Evolutionary conservation across 2,888 invertebrate species (phyloP), one percentile per base, ranked within the genome.

Genomic region (Metellina segmentata): DNA sequence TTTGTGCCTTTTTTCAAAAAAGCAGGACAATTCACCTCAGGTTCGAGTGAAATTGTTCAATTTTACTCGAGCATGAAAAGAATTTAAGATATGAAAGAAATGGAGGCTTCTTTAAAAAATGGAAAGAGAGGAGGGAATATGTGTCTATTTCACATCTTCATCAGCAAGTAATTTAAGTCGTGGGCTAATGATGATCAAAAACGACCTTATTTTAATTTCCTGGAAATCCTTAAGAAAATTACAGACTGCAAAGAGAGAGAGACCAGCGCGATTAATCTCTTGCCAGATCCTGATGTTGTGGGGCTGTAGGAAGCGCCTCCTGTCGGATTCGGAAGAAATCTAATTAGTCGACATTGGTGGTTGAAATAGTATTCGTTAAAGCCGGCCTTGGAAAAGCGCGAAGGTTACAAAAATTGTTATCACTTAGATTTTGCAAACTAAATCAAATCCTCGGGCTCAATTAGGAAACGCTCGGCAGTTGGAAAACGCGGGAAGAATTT

Each of bases 131-230:
- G 74, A 16, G 16, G 53, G 48, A 85, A 85, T 9, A 53, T 19
- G 53, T 49, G n/a, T 49, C 48, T 48, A 91, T 75, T 72, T 81
- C 77, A 71, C 70, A 53, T 72, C 79, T 79, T 52, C 79, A n/a
- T 79, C 53, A 48, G 71, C 81, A 81, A 49, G 69, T 88, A 88
- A 81, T 88, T 88, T 88, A 48, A 20, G 87, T 72, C 87, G 71
- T 34, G 72, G 52, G 19, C 82, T 87, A 91, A 91, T 91, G 83
- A 91, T 91, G 87, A 91, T 91, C 87, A 91, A 91, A 87, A 91
- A 78, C 49, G 77, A 78, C 87, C 75, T 77, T 72, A 74, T 85
- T 81, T 81, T 86, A 77, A 20, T 90, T 90, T 85, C 34, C 49
- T 79, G 69, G 34, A 34, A 34, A 34, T 34, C 34, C 34, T 34